A percentile compares a stretch with the other conserved stretches of the same genome.
Conservation (phyloP, 2,888 invertebrate genomes). For the Monochamus alternatus region DNA sequence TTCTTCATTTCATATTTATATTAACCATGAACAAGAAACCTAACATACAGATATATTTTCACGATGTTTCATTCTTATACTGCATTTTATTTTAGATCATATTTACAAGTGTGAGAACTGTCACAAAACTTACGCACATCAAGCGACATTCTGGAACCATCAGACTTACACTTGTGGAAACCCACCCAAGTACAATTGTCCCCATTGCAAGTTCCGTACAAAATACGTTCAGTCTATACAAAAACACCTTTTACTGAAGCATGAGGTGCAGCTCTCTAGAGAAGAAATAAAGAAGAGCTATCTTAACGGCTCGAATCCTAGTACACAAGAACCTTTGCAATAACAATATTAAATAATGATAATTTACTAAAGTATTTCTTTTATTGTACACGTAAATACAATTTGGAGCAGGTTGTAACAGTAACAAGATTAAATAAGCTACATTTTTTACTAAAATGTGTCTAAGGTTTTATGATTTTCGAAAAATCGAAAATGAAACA, state of each 20-base stretch:
- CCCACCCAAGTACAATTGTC: constrained; percentile 15
- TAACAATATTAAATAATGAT: neutral
- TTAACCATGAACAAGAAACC: no score
- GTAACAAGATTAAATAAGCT: no score
- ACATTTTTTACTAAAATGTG: no score
- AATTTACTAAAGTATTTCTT: neutral
- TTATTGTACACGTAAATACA: neutral
- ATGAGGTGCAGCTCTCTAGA: constrained; percentile 6
- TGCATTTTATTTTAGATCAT: constrained; percentile 6
- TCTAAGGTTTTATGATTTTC: no score
- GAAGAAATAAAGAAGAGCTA: constrained; percentile 24
- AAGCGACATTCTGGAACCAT: constrained; percentile 26
- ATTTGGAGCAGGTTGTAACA: neutral
- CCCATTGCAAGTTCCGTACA: constrained; percentile 16
- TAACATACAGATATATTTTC: no score
- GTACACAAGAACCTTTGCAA: neutral
- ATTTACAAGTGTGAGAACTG: constrained; percentile 9
- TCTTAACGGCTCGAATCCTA: neutral
- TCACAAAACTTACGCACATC: constrained; percentile 12
- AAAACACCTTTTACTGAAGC: constrained; percentile 28
- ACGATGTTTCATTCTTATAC: neutral
- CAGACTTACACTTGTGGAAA: constrained; percentile 34
- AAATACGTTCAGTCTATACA: constrained; percentile 31
- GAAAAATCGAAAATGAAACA: no score
- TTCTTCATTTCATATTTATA: no score